These are phyloP conservation scores for Cuniculus paca DNA, from an alignment of 2,797 vertebrate genomes.

Conservation along the genomic window DNA sequence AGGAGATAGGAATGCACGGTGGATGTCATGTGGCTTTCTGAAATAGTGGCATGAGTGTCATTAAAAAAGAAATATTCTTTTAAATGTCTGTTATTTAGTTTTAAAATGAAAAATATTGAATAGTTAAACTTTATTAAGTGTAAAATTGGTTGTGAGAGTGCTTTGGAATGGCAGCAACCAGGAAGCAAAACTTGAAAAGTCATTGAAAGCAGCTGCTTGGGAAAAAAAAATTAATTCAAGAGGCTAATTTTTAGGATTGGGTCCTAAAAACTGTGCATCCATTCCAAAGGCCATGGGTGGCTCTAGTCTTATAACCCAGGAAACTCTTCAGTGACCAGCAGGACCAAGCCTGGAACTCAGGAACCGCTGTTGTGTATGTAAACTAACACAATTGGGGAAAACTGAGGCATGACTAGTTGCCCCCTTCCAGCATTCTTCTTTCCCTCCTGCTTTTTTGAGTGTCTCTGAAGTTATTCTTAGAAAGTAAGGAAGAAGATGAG, in stretches of 20 bases:
- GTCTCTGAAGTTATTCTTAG: not conserved
- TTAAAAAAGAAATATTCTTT: constrained; percentile 82
- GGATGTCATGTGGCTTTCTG: constrained; percentile 77
- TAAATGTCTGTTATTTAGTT: constrained; percentile 87
- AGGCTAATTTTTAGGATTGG: not conserved
- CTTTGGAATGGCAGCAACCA: constrained; percentile 78
- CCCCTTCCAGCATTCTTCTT: not conserved
- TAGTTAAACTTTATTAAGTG: constrained; percentile 90
- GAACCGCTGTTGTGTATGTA: rapidly evolving
- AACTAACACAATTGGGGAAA: not conserved
- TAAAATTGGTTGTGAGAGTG: constrained; percentile 87
- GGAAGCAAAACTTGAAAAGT: constrained; percentile 83
- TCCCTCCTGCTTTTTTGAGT: not conserved
- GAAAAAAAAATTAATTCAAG: not conserved
- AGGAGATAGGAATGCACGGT: constrained; percentile 74
- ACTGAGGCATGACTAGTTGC: rapidly evolving
- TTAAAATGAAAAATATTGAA: constrained; percentile 88
- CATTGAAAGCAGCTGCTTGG: constrained; percentile 68
- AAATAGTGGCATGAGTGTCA: constrained; percentile 81
- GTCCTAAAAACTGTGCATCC: not conserved
- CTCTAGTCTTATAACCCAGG: not conserved
- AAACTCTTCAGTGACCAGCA: rapidly evolving
- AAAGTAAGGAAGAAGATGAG: not conserved
- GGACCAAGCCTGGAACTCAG: not conserved
- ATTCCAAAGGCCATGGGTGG: not conserved